phyloP scores from a whole-genome alignment of 2,113 vertebrate genomes.

The Anarhynchus alexandrinus region DNA sequence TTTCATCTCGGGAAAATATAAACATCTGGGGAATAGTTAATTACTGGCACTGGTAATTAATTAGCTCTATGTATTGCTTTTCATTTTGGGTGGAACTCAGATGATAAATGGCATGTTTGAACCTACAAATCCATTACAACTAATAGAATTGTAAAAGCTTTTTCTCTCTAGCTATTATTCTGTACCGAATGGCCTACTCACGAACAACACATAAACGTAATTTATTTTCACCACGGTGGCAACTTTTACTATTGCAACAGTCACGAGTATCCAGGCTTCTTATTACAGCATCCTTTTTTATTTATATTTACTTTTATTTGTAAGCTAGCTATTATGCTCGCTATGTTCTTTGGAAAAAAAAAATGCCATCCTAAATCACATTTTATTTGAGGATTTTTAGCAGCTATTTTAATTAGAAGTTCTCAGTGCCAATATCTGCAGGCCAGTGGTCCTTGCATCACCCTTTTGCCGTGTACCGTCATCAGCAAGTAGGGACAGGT shows the following conservation, averaged over 20 bases:
- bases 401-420: neutral
- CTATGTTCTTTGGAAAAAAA: neutral
- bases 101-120: neutral
- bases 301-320: neutral
- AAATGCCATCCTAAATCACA: neutral
- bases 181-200: neutral
- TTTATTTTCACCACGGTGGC: neutral
- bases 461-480: neutral
- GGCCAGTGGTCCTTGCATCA: neutral
- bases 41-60: neutral
- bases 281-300: neutral
- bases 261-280: neutral
- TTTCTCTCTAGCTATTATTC: neutral
- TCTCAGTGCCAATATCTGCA: neutral
- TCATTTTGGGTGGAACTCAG: neutral
- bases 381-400: neutral
- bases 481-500: neutral
- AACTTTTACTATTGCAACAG: neutral
- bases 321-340: neutral
- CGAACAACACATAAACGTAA: neutral
- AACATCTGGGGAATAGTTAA: neutral
- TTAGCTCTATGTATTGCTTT: neutral
- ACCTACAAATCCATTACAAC: constrained; percentile 9
- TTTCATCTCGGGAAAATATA: neutral
- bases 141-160: constrained; percentile 19